phyloP scores from a whole-genome alignment of 2,888 invertebrate genomes.

The Kuschelorhynchus macadamiae region DNA sequence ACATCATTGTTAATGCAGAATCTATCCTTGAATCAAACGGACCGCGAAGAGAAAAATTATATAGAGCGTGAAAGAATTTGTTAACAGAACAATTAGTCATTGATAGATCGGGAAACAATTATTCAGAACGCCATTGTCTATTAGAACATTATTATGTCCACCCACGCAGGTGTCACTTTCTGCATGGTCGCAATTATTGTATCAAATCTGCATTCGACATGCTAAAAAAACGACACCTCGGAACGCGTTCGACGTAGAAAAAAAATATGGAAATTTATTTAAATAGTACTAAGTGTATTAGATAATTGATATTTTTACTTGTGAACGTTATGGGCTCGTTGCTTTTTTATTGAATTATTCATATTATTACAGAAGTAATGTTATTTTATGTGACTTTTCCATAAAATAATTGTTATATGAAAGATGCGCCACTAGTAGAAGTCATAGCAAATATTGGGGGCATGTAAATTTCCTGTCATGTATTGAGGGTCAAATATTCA shows the following conservation, averaged over 20 bases:
- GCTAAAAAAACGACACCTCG: too few relatives aligned
- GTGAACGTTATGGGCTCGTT: conserved; percentile 1
- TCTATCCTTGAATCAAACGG: conserved; percentile 19
- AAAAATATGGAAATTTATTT: conserved; percentile 18
- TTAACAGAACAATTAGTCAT: conserved; percentile 32
- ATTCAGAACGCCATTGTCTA: conserved; percentile 6
- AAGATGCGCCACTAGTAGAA: too few relatives aligned
- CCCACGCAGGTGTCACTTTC: conserved; percentile 6
- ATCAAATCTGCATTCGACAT: conserved; percentile 4
- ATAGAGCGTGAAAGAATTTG: conserved; percentile 32
- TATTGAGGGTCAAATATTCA: too few relatives aligned
- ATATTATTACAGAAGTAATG: too few relatives aligned
- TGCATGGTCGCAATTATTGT: not conserved
- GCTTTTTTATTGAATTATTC: too few relatives aligned
- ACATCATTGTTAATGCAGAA: not conserved
- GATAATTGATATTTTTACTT: conserved; percentile 24
- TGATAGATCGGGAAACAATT: conserved; percentile 21
- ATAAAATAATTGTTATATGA: too few relatives aligned
- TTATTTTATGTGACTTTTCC: too few relatives aligned
- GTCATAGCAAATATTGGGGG: too few relatives aligned
- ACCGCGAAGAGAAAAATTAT: conserved; percentile 22
- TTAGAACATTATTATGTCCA: conserved; percentile 6
- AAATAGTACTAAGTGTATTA: not conserved
- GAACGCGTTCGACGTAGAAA: not conserved
- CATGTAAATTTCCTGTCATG: too few relatives aligned